phyloP scores from a whole-genome alignment of 2,888 invertebrate species.

The Alviniconcha strummeri region DNA sequence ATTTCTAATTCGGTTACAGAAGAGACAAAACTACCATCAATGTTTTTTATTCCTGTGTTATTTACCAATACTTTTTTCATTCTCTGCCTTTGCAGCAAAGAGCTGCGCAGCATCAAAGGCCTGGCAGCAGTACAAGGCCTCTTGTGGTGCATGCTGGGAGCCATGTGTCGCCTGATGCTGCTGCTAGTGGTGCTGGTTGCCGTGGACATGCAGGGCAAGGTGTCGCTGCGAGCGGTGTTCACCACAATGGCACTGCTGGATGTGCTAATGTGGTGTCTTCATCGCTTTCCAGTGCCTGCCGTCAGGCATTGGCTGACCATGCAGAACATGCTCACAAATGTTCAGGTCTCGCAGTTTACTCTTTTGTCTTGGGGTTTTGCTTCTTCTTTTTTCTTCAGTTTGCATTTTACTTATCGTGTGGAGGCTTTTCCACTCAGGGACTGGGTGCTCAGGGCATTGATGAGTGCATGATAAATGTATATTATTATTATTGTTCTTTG shows the following conservation, averaged over 20 bases:
- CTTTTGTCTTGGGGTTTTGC: too few species aligned
- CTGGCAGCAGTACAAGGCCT: conserved; percentile 60
- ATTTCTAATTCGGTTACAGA: too few species aligned
- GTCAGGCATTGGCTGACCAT: conserved; percentile 38
- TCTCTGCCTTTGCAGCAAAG: conserved; percentile 33
- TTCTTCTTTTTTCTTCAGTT: too few species aligned
- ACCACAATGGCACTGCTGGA: conserved; percentile 41
- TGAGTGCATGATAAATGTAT: too few species aligned
- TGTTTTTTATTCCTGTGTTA: too few species aligned
- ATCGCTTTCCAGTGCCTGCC: conserved; percentile 37
- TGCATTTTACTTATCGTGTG: too few species aligned
- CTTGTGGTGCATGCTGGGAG: conserved; percentile 31
- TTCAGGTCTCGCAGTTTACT: conserved; percentile 36
- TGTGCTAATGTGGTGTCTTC: conserved; percentile 38
- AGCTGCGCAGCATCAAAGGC: conserved; percentile 25
- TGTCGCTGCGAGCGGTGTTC: conserved; percentile 79
- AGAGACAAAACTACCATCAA: too few species aligned
- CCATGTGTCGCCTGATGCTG: conserved; percentile 32
- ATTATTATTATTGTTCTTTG: too few species aligned
- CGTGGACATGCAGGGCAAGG: conserved; percentile 79
- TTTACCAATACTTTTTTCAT: too few species aligned
- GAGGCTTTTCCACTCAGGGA: too few species aligned
- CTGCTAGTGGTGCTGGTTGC: conserved; percentile 79
- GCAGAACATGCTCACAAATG: conserved; percentile 31
- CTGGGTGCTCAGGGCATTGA: too few species aligned